Base-by-base conservation (phyloP, 2,797 vertebrate genomes). In the Enteromius mattozi region DNA sequence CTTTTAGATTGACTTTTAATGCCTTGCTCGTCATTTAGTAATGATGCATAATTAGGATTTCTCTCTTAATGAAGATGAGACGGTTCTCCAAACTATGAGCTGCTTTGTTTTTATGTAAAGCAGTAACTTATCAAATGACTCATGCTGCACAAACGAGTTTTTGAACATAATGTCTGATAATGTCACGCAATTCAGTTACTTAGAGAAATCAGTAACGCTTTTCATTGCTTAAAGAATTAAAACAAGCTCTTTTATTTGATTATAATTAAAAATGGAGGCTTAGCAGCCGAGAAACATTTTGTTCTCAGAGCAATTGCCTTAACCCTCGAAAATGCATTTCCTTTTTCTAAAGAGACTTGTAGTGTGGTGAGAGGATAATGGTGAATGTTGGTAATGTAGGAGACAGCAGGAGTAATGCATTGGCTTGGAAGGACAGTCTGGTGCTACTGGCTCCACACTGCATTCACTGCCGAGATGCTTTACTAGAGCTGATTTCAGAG, bases 241-340 rank as follows among this genome's bases (percentile, higher is more conserved):
- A 63, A 47, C n/a, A 49, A 68, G 45, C 10, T 78, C 2, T 76
- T 83, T 83, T 54, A 68, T 83, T 76, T 51, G 47, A 77, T 77
- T 68, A 42, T 40, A 68, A 68, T 83, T 68, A 33, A 74, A 83
- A 77, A 68, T 51, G 45, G n/a, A 61, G 47, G 59, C 61, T 30
- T 56, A 42, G 17, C 61, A 42, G 24, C 45, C 30, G 16, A 68
- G 33, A 54, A 68, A 77, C 72, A 42, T 54, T 69, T 42, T 56
- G 33, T 76, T 83, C 61, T 66, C 72, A 13, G 30, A 6, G 42
- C n/a, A 61, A 40, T 54, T 61, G 66, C 45, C 21, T 45, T 61
- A 49, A 27, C 56, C 30, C 1, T 5, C 37, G 56, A 17, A 51
- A 68, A 80, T 54, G 45, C 42, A n/a, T 63, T 82, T 81, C 27